Conservation (phyloP, 2,888 invertebrate genomes). For the Pyrocoelia pectoralis region DNA sequence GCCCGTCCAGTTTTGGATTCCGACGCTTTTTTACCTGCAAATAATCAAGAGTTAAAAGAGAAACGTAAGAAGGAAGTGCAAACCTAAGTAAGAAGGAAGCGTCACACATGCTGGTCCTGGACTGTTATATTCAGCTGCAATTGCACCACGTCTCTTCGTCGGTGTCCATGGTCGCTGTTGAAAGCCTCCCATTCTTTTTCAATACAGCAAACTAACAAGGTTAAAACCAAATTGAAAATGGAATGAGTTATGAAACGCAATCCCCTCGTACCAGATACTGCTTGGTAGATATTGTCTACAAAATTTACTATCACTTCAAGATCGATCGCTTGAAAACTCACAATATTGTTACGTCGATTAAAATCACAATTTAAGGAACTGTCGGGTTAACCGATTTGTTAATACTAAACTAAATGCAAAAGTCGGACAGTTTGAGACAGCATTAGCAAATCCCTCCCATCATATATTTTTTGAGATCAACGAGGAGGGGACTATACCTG, state of each 20-base stretch:
- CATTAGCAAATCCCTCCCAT: conserved; percentile 28
- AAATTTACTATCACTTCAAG: neutral
- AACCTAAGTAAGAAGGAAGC: conserved; percentile 83
- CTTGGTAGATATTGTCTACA: conserved; percentile 15
- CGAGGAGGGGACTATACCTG: conserved; percentile 22
- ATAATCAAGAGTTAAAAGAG: conserved; percentile 15
- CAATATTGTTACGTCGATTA: neutral
- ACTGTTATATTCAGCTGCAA: conserved; percentile 85
- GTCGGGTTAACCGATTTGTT: neutral
- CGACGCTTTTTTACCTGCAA: conserved; percentile 72
- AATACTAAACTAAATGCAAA: conserved; percentile 21
- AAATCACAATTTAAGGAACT: neutral
- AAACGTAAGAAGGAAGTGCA: conserved; percentile 35
- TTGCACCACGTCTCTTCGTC: conserved; percentile 86
- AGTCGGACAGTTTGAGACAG: conserved; percentile 17
- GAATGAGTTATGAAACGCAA: neutral
- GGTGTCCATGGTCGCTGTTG: conserved; percentile 91
- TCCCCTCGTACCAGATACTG: conserved; percentile 27
- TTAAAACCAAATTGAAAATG: neutral
- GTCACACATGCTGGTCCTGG: conserved; percentile 90
- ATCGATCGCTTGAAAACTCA: neutral
- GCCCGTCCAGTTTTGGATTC: conserved; percentile 81
- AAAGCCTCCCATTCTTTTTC: conserved; percentile 70
- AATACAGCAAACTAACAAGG: neutral
- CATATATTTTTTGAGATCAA: neutral